Evolutionary conservation across 2,113 vertebrate species (phyloP).

Genomic region (Laticauda colubrina): DNA sequence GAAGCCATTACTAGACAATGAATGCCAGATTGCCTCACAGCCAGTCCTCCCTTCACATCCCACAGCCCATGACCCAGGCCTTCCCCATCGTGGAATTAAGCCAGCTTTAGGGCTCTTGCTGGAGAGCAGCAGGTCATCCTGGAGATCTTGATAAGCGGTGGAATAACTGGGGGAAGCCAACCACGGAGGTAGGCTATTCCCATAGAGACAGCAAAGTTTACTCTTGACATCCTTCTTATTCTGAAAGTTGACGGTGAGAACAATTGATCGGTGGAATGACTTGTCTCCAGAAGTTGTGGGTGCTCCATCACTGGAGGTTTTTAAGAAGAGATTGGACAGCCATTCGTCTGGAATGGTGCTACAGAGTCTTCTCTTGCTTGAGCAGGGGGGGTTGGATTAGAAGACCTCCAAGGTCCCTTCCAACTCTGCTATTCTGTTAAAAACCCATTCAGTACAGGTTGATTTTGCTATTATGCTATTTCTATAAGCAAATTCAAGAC

Average conservation of each 20-base stretch:
- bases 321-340: not conserved
- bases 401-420: not conserved
- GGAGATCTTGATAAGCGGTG: not conserved
- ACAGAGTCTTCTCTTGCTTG: not conserved
- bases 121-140: conserved; percentile 28
- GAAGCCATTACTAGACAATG: conserved; percentile 59
- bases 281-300: not conserved
- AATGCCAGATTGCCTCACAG: conserved; percentile 59
- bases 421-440: not conserved
- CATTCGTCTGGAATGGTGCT: not conserved
- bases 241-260: not conserved
- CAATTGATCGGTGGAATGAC: not conserved
- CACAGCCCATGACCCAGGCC: not conserved
- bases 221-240: not conserved
- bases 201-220: not conserved
- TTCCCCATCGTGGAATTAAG: not conserved
- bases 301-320: not conserved
- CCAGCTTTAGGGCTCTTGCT: not conserved
- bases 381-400: not conserved
- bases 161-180: not conserved
- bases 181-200: too few relatives aligned
- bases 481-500: not conserved
- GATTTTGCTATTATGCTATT: not conserved
- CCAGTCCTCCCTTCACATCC: not conserved
- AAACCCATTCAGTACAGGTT: not conserved